Evolutionary conservation across 2,113 vertebrate genomes (phyloP), one percentile per base, ranked within the genome.

Genomic region (Alethe diademata): DNA sequence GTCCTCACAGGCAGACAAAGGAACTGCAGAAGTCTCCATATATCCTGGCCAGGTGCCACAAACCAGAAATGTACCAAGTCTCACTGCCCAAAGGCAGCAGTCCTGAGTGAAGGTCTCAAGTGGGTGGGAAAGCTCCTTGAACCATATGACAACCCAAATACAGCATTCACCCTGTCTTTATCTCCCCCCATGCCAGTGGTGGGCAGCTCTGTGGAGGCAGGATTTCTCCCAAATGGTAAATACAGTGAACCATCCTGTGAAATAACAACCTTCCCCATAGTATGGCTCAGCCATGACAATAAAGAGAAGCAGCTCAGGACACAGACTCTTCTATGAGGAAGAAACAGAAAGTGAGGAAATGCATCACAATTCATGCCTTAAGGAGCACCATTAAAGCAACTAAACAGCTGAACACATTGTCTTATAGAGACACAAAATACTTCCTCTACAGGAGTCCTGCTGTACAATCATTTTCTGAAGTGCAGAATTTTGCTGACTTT

Each of bases 401-500:
- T 66, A 45, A 78, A 67, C 53, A 11, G 5, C n/a, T 80, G 56
- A 90, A 67, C n/a, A 51, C 33, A 76, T 25, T 80, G 78, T 94
- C 60, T 90, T 67, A 48, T 5, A 71, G 90, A 92, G 79, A 72
- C 69, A 88, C 82, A 88, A 92, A 90, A 93, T 92, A 74, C 56
- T 93, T 96, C 75, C 80, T 90, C 95, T 70, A 42, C 75, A 79
- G 92, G 69, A 81, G 94, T 91, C 67, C 64, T 71, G 54, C 62
- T 62, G 43, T 38, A 88, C 80, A 69, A 28, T 81, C 58, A 71
- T 67, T 96, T 94, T 90, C 90, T 83, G 18, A 89, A 93, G 79
- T 14, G 28, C 58, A 76, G 62, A 73, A 83, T 93, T 94, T n/a
- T 97, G 95, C 95, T 96, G 95, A 96, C 92, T 96, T 96, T 42